A percentile compares a stretch with the other conserved stretches of the same genome.
Conservation (phyloP, 2,888 invertebrate genomes). For the Serripes groenlandicus region DNA sequence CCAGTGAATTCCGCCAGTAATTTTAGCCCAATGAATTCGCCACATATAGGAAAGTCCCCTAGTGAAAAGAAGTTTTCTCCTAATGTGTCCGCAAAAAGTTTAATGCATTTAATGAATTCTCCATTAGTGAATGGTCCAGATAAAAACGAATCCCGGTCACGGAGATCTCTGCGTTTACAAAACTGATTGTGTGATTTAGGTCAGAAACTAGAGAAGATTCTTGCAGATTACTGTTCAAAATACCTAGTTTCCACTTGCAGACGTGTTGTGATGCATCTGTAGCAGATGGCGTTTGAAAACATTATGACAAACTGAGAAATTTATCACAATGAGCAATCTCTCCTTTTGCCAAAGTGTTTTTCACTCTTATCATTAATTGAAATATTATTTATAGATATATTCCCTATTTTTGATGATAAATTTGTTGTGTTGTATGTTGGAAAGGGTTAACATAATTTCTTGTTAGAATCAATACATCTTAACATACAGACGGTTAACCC, state of each 20-base stretch:
- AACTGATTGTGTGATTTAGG: conserved; percentile 39
- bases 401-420: too few relatives aligned
- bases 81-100: conserved; percentile 75
- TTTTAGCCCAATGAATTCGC: too few relatives aligned
- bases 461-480: too few relatives aligned
- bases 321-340: neutral
- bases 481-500: too few relatives aligned
- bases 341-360: neutral
- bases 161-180: conserved; percentile 69
- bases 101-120: conserved; percentile 79
- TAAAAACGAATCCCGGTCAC: conserved; percentile 45
- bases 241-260: too few relatives aligned
- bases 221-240: too few relatives aligned
- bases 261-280: neutral
- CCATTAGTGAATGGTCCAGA: conserved; percentile 69
- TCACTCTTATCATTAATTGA: too few relatives aligned
- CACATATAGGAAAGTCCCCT: conserved; percentile 48
- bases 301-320: neutral
- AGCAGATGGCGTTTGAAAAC: neutral
- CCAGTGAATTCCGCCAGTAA: neutral
- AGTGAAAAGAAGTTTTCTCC: conserved; percentile 74
- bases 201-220: neutral
- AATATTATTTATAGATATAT: too few relatives aligned
- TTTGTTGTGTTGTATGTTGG: too few relatives aligned
- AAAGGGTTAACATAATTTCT: too few relatives aligned